Evolutionary conservation across 64 coral and sea anemone genomes (phyloP), one percentile per base, ranked within the genome.

Genomic region (Platygyra sinensis): DNA sequence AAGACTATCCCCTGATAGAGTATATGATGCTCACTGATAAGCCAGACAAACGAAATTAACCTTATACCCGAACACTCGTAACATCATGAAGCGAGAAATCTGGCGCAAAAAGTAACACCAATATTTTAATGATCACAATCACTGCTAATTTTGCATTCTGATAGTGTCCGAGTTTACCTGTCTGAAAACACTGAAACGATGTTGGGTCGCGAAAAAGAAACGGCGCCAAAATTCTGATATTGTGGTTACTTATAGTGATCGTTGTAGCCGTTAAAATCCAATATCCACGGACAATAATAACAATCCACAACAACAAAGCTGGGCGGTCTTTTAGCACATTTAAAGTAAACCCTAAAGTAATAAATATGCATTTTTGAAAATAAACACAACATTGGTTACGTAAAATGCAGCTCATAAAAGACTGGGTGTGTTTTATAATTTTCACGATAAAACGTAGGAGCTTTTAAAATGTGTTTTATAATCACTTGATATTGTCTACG

Each of bases 61-160:
- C 24, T 69, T 20, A 69, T 69, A 69, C 10, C 5, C 9, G 1
- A 29, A 25, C 19, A 24, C 25, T 69, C 22, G 22, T 25, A n/a
- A 69, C 65, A 69, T 42, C 63, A 72, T 60, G 24, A 2, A 67
- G 36, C 32, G 17, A 14, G 6, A 82, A 80, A 32, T 80, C 9
- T 27, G 14, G 42, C 50, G 62, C 33, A 52, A 25, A 72, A 71
- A 85, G 28, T 64, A 69, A 49, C 22, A 69, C 2, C 81, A 85
- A 85, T 72, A 85, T 85, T 14, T 46, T 4, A 18, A 64, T 29
- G 63, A 46, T 72, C 67, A n/a, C 16, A 13, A 85, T 85, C 19
- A 19, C 11, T 50, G 30, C 62, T 85, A 62, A 72, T 85, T 85
- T 50, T 15, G 63, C 51, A 85, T 85, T 85, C 81, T 52, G 67